phyloP scores from a whole-genome alignment of 1,140 invertebrate genomes.

The Caerostris darwini region DNA sequence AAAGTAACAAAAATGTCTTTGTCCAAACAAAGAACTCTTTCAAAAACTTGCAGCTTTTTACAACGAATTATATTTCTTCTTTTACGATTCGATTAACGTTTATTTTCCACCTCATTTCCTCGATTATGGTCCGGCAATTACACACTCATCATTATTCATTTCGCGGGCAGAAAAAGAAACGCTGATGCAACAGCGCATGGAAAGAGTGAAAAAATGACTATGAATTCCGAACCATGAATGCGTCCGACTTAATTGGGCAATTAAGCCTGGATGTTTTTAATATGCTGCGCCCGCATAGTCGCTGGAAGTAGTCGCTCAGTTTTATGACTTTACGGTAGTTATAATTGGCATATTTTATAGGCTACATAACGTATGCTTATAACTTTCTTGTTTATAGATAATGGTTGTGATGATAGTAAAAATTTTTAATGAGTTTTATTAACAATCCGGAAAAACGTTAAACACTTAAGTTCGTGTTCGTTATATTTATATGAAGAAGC shows the following conservation, averaged over 20 bases:
- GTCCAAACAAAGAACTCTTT: not conserved
- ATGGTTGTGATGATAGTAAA: not conserved
- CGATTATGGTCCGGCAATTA: not conserved
- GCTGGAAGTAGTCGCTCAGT: not conserved
- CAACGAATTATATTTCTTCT: not conserved
- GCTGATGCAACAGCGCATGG: not conserved
- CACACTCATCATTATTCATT: not conserved
- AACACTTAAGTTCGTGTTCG: too few species aligned
- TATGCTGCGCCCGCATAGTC: conserved; percentile 31
- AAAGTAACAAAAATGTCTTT: not conserved
- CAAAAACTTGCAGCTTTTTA: not conserved
- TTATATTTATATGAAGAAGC: too few species aligned
- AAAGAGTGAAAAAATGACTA: not conserved
- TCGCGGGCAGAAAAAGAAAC: not conserved
- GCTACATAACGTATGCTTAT: not conserved
- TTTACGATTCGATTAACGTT: conserved; percentile 39
- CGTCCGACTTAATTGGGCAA: conserved; percentile 20
- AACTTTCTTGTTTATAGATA: not conserved
- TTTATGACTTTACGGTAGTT: conserved; percentile 6
- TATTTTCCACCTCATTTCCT: conserved; percentile 30
- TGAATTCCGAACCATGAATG: conserved; percentile 16
- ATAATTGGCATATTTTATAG: conserved; percentile 33
- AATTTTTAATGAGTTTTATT: not conserved
- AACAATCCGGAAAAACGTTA: not conserved
- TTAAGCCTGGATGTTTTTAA: conserved; percentile 19